Evolutionary conservation across 35 echinoderm and acorn worm genomes (phyloP), one percentile per base, ranked within the genome.

Genomic region (Patiria miniata): DNA sequence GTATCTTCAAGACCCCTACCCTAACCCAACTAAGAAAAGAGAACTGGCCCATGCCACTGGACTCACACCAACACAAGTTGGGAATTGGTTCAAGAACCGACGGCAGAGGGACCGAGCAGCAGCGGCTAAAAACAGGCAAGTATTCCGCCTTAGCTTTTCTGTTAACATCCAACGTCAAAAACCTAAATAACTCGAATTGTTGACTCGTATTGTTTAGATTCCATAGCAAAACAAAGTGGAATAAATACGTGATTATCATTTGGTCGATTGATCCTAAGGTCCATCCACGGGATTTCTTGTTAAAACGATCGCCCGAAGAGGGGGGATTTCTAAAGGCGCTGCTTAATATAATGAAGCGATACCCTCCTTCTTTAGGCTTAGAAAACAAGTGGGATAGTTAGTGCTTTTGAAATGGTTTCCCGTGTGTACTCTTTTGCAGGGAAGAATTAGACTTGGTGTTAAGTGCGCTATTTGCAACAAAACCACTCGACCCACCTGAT

Each of bases 31-130:
- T 14, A 98, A 98, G 86, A 98, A 98, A 82, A 88, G 96, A 79
- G 96, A 98, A 92, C 93, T 98, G 44, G 96, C 96, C 16, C 89
- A 94, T 44, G 96, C 96, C 79, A 98, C 96, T 59, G 96, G 96
- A 83, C 93, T 98, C 39, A 98, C 96, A 69, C 96, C 96, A 28
- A 98, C 96, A 50, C 96, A 98, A 81, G 96, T 98, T 47, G 96
- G 96, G 12, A 98, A 98, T 91, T 98, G 96, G 96, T 98, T 98
- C 86, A 98, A 98, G 82, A 98, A 98, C 79, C 81, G 96, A 65
- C 59, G 96, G 37, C 96, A 98, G 61, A 57, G 96, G 39, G 96
- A 98, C 61, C 51, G 96, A 81, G 96, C 96, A 52, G 96, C 96
- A 21, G 96, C 96, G 30, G 96, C 96, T 5, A 98, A 98, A 92